Evolutionary conservation across 2,888 invertebrate genomes (phyloP).

Genomic region (Siphlonurus alternatus): DNA sequence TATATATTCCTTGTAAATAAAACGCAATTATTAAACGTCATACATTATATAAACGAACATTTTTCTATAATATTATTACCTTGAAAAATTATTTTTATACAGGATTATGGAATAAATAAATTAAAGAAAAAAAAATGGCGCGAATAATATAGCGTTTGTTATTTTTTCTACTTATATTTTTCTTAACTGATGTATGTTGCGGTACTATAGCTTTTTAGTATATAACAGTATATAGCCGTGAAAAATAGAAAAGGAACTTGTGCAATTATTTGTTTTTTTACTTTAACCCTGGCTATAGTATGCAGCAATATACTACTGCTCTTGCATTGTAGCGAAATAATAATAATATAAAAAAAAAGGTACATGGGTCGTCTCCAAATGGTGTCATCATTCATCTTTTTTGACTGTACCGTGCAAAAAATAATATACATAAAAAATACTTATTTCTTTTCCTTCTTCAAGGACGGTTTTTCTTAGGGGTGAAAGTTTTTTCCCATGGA

Average conservation of each 20-base stretch:
- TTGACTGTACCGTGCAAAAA: background rate
- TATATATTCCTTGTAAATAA: too few species aligned
- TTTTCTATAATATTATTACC: too few species aligned
- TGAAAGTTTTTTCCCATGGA: slow-evolving; percentile 1
- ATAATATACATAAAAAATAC: background rate
- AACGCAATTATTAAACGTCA: too few species aligned
- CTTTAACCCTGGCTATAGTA: background rate
- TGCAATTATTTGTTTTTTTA: background rate
- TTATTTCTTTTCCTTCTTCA: background rate
- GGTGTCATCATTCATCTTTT: background rate
- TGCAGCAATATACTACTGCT: background rate
- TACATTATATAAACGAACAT: too few species aligned
- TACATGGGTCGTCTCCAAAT: background rate
- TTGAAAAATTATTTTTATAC: too few species aligned
- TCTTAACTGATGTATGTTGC: too few species aligned
- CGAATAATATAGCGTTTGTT: background rate
- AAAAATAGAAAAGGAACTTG: background rate
- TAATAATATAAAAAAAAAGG: background rate
- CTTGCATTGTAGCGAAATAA: background rate
- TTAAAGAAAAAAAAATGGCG: too few species aligned
- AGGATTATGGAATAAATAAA: too few species aligned
- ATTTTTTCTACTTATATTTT: background rate
- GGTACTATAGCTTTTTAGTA: background rate
- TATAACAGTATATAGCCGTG: background rate
- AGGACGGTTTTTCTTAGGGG: background rate